These are phyloP conservation scores for Cavia porcellus DNA, from an alignment of 2,113 vertebrate species.

Conservation along the genomic window DNA sequence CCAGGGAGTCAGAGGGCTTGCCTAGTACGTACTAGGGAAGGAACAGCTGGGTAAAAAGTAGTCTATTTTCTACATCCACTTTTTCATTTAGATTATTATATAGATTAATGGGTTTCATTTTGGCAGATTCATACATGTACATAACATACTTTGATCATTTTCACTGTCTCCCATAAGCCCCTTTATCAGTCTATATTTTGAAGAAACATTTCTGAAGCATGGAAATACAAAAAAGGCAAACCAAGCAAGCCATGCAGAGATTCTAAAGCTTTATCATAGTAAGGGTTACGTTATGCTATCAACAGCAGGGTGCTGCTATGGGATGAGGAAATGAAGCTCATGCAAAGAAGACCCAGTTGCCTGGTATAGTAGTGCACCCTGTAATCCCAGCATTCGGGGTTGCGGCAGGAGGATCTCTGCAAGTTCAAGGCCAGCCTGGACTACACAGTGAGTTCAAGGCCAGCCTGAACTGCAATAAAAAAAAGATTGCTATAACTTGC, in stretches of 20 bases:
- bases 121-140: neutral
- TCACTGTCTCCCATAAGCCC: too few relatives aligned
- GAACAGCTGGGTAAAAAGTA: neutral
- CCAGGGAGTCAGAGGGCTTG: neutral
- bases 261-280: neutral
- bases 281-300: conserved; percentile 52
- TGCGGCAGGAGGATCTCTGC: neutral
- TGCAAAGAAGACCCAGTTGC: neutral
- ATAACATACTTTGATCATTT: neutral
- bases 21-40: neutral
- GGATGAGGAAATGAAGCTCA: neutral
- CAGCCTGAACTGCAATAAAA: neutral
- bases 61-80: neutral
- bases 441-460: neutral
- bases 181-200: neutral
- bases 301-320: neutral
- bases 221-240: neutral
- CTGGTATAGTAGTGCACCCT: neutral
- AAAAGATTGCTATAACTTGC: neutral
- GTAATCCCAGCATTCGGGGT: neutral
- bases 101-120: neutral
- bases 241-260: neutral
- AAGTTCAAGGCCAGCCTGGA: neutral
- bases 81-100: neutral
- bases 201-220: conserved; percentile 51